phyloP scores from a whole-genome alignment of 2,113 vertebrate genomes.

The Myrmecobius fasciatus region DNA sequence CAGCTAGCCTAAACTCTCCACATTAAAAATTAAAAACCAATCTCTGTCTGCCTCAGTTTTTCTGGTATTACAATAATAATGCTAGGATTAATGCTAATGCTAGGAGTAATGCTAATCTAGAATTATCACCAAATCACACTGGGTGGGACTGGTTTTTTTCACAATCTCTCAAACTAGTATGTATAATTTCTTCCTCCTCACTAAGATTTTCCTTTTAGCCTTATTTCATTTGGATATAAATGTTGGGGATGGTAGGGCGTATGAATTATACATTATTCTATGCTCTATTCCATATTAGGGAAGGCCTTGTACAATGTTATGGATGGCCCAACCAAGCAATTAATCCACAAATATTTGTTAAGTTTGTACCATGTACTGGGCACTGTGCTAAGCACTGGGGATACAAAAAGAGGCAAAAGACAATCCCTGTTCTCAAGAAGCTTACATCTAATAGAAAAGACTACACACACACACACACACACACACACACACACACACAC shows the following conservation, averaged over 20 bases:
- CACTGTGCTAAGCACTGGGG: too few relatives aligned
- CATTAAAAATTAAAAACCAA: too few relatives aligned
- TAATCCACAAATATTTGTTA: background rate
- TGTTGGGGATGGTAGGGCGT: background rate
- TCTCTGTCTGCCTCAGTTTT: too few relatives aligned
- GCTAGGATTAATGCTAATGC: too few relatives aligned
- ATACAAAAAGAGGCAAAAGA: background rate
- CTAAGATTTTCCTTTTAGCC: background rate
- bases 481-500: background rate
- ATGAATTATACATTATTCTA: background rate
- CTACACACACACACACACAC: too few relatives aligned
- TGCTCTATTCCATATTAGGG: background rate
- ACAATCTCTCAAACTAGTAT: background rate
- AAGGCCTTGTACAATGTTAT: background rate
- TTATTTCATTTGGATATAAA: background rate
- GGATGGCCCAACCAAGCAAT: background rate
- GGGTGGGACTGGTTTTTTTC: background rate
- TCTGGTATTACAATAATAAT: too few relatives aligned
- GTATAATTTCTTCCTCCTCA: background rate
- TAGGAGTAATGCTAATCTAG: too few relatives aligned
- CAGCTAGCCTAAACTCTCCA: too few relatives aligned
- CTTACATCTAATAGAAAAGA: background rate
- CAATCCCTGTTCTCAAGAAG: background rate
- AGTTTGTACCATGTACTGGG: too few relatives aligned
- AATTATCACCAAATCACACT: background rate